Evolutionary conservation across 2,113 vertebrate genomes (phyloP).

Genomic region (Notothenia rossii): DNA sequence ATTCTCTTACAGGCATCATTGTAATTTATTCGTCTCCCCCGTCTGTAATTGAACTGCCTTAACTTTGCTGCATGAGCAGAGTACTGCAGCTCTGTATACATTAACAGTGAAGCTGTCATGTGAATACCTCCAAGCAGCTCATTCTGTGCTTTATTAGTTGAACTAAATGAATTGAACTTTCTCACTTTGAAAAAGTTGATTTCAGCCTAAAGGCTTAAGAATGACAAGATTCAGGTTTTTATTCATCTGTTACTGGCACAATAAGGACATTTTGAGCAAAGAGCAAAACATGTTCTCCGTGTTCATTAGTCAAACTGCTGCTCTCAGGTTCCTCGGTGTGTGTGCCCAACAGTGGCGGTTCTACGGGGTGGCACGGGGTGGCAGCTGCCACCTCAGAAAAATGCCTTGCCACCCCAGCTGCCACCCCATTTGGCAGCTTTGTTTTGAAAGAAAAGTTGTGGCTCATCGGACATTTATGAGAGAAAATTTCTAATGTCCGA

Average conservation of each 20-base stretch:
- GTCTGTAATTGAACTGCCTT: slow-evolving; percentile 22
- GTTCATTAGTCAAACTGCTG: slow-evolving; percentile 38
- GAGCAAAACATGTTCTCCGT: slow-evolving; percentile 21
- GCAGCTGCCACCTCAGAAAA: no score
- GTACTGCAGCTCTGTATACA: neutral
- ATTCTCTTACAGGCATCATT: slow-evolving; percentile 25
- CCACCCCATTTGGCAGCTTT: no score
- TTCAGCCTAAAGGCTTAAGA: slow-evolving; percentile 1
- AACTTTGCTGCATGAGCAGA: slow-evolving; percentile 16
- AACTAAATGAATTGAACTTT: slow-evolving; percentile 41
- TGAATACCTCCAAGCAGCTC: slow-evolving; percentile 26
- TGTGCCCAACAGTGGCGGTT: no score
- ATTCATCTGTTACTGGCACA: slow-evolving; percentile 5
- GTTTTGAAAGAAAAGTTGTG: no score
- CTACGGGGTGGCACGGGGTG: no score
- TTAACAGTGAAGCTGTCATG: slow-evolving; percentile 5
- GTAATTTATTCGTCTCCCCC: slow-evolving; percentile 25
- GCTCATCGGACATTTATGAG: no score
- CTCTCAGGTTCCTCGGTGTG: slow-evolving; percentile 22
- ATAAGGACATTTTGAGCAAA: slow-evolving; percentile 28
- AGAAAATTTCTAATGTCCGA: no score
- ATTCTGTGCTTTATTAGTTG: slow-evolving; percentile 26
- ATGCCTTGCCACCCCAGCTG: no score
- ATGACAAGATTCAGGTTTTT: slow-evolving; percentile 11
- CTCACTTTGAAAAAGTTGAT: slow-evolving; percentile 19